Base-by-base conservation (phyloP, 1,140 invertebrate species). In the Psix sp. region DNA sequence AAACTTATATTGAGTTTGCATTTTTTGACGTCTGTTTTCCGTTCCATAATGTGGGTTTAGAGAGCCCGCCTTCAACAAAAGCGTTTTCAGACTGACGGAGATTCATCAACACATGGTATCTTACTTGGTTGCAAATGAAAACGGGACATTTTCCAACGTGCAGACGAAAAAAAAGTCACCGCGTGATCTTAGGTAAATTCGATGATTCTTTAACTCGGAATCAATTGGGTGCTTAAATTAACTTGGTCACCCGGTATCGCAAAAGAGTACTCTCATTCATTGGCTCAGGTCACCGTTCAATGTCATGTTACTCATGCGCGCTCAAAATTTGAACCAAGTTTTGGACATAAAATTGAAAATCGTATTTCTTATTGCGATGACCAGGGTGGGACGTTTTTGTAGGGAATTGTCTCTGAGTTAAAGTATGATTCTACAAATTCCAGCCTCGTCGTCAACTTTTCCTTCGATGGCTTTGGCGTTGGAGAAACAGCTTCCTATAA, bases 21-120 rank as follows among this genome's bases (percentile, higher is more conserved):
- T 49, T 21, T 56, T 67, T 38, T 1, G 52, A 13, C 14, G 13
- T 42, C 43, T 52, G 33, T 42, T 51, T 59, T 21, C 59, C 46
- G 43, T 70, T 60, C 39, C 18, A 14, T 70, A 29, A 49, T 13
- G 14, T 42, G 40, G 56, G 45, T 62, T 38, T 65, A 75, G 73
- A 24, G 65, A 49, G 45, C 43, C 36, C 73, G 57, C 31, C 66
- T 63, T 52, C 54, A 71, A 71, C 66, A 76, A 76, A 75, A 75
- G 54, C 48, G 62, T 82, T 82, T 82, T 65, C 51, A 84, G 82
- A 77, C 75, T 81, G 62, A 79, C 80, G 77, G 81, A 80, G 62
- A 77, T 82, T 29, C 80, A 79, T 42, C 77, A 71, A 42, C 77
- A 77, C 49, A 51, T 79, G 75, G 78, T 83, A 76, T 80, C 79